Percentiles rank a stretch among this genome's conserved stretches.
Evolutionary conservation across 2,888 invertebrate species (phyloP).

Genomic region (Acronicta psi): DNA sequence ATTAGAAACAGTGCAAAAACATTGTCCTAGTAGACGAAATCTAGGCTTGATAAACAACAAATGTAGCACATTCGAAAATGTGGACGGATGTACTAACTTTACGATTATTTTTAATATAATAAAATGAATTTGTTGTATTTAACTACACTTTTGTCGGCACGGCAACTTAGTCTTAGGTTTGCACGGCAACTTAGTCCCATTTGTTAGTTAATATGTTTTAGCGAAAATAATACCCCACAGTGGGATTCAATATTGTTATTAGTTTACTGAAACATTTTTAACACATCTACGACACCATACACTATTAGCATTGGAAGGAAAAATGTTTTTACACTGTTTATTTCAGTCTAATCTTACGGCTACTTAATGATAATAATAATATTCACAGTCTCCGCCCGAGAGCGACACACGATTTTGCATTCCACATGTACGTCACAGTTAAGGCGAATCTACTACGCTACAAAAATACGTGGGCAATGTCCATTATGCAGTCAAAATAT

Average conservation of each 20-base stretch:
- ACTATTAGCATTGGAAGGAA: constrained; percentile 43
- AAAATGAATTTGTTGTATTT: not conserved
- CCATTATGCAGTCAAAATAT: constrained; percentile 84
- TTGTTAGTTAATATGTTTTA: too few relatives aligned
- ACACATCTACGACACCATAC: too few relatives aligned
- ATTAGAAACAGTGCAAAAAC: constrained; percentile 76
- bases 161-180: too few relatives aligned
- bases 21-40: constrained; percentile 53
- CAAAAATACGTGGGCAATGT: constrained; percentile 89
- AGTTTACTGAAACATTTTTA: constrained; percentile 1
- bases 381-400: constrained; percentile 84
- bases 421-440: constrained; percentile 76
- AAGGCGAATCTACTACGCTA: constrained; percentile 86
- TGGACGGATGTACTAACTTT: constrained; percentile 83
- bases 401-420: constrained; percentile 73
- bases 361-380: constrained; percentile 76
- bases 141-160: too few relatives aligned
- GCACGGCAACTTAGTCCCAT: too few relatives aligned
- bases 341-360: constrained; percentile 83
- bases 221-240: too few relatives aligned
- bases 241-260: not conserved
- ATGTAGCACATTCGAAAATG: constrained; percentile 81
- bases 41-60: constrained; percentile 54
- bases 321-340: constrained; percentile 79
- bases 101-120: constrained; percentile 26